Base-by-base conservation (phyloP, 2,797 vertebrate species). In the Protonibea diacanthus region DNA sequence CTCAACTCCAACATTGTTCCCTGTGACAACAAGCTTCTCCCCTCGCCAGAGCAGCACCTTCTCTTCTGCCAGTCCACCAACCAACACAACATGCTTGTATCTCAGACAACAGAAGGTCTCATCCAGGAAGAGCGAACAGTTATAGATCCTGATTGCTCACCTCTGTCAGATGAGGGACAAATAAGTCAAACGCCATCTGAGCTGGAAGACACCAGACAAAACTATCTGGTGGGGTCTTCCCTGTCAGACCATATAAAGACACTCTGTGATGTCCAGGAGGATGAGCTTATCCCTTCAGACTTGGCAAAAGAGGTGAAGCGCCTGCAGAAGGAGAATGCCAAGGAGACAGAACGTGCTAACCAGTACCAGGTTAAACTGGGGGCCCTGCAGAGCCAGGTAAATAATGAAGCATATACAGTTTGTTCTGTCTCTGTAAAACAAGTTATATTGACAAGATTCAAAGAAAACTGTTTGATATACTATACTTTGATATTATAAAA, bases 331-430 rank as follows among this genome's bases (percentile, higher is more conserved):
- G 90, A 94, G 14, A 89, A 88, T 10, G 72, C 87, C 57, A 76
- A 84, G 55, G 94, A 95, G 76, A 85, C 83, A 0, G 88, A 90
- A 20, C 93, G 86, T 13, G 92, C 93, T 0, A 86, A 88, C 53
- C 88, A 91, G 56, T 82, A 74, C 56, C 94, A 95, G 77, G 78
- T 87, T 38, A 95, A 94, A 81, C 89, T 97, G 49, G 92, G 95
- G 53, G 89, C 72, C 44, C 89, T 97, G 52, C 96, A 97, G 85
- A 90, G 79, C 64, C 95, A 94, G 91, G 93, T 93, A 86, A 74
- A 69, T 64, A 1, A 66, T 21, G 3, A 5, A 51, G 57, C 38
- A 20, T 14, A 20, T 14, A 53, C 10, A 66, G 45, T 25, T 59
- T 51, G 14, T 59, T 20, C 21, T 25, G 10, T 4, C 38, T 44